phyloP scores from a whole-genome alignment of 2,888 invertebrate species.

The Altica lythri region DNA sequence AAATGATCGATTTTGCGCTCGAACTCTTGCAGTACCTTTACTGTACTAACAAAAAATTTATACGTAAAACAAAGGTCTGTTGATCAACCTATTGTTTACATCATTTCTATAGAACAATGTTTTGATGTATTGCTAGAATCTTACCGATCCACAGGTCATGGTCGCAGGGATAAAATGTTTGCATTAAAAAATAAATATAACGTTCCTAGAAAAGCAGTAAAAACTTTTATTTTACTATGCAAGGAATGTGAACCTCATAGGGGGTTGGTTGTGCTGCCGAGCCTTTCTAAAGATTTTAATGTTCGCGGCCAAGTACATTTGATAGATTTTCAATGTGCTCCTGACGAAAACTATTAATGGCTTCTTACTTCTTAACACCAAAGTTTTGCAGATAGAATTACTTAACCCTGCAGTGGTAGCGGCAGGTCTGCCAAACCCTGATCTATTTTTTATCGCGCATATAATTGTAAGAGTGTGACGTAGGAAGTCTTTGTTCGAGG shows the following conservation, averaged over 20 bases:
- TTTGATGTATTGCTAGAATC: not conserved
- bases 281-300: slow-evolving; percentile 6
- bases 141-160: not conserved
- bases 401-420: too few relatives aligned
- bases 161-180: not conserved
- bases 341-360: too few relatives aligned
- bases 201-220: slow-evolving; percentile 8
- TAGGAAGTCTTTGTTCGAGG: too few relatives aligned
- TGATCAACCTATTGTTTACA: slow-evolving; percentile 11
- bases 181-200: slow-evolving; percentile 1
- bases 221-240: slow-evolving; percentile 5
- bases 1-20: too few relatives aligned
- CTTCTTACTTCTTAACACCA: too few relatives aligned
- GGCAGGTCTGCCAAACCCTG: too few relatives aligned
- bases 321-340: too few relatives aligned
- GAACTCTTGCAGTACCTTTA: too few relatives aligned
- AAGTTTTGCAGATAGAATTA: too few relatives aligned
- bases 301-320: slow-evolving; percentile 8
- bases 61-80: slow-evolving; percentile 17
- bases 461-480: too few relatives aligned
- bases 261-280: slow-evolving; percentile 1
- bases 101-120: slow-evolving; percentile 1
- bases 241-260: slow-evolving; percentile 2
- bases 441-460: too few relatives aligned
- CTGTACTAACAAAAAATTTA: slow-evolving; percentile 23